Percentiles rank a stretch among this genome's conserved stretches.
These are phyloP conservation scores for Pygmarrhopalites habei DNA, from an alignment of 1,140 invertebrate species.

Conservation along the genomic window DNA sequence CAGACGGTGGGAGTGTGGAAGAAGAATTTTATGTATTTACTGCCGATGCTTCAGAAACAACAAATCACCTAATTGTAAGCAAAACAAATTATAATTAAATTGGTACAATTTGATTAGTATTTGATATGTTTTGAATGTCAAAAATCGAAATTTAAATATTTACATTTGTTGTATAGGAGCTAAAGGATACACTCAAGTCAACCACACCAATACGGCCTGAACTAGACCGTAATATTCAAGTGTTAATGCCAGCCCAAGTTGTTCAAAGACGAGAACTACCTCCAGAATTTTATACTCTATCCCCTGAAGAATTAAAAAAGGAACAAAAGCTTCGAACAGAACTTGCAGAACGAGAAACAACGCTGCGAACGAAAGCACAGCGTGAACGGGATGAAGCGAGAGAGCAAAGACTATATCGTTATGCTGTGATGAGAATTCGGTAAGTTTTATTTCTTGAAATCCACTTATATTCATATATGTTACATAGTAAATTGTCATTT, in stretches of 20 bases:
- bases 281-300: slow-evolving; percentile 69
- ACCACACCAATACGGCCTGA: slow-evolving; percentile 74
- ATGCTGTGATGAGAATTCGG: slow-evolving; percentile 71
- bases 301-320: slow-evolving; percentile 70
- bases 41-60: not conserved
- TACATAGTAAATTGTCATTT: too few species aligned
- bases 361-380: slow-evolving; percentile 86
- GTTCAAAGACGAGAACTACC: slow-evolving; percentile 63
- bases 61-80: not conserved
- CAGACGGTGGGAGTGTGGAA: slow-evolving; percentile 46
- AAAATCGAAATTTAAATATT: too few species aligned
- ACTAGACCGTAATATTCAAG: slow-evolving; percentile 73
- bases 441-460: too few species aligned
- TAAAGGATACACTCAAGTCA: slow-evolving; percentile 52
- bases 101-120: too few species aligned
- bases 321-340: slow-evolving; percentile 74
- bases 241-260: slow-evolving; percentile 69
- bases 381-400: slow-evolving; percentile 73
- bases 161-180: too few species aligned
- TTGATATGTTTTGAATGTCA: too few species aligned
- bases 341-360: slow-evolving; percentile 66
- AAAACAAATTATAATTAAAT: too few species aligned
- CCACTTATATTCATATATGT: too few species aligned
- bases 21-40: slow-evolving; percentile 41
- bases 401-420: slow-evolving; percentile 74